These are phyloP conservation scores for Bombus breviceps DNA, from an alignment of 1,140 invertebrate genomes.

Conservation along the genomic window DNA sequence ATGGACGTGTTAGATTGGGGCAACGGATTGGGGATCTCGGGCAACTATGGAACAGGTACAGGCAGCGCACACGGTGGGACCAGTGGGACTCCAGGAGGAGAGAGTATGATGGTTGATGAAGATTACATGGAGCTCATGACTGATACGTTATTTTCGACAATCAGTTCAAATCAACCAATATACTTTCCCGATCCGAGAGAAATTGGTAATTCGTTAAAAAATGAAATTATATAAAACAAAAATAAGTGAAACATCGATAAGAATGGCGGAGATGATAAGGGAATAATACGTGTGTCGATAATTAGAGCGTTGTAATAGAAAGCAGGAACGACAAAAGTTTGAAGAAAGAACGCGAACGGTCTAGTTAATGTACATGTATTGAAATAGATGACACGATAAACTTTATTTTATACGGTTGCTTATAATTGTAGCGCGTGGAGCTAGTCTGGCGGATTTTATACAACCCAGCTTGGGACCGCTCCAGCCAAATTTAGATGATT, in stretches of 20 bases:
- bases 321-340: neutral
- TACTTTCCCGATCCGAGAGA: slow-evolving; percentile 98
- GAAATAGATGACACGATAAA: neutral
- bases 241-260: neutral
- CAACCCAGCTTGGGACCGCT: slow-evolving; percentile 98
- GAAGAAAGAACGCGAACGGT: too few relatives aligned
- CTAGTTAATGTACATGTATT: neutral
- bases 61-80: slow-evolving; percentile 70
- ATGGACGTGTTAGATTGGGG: slow-evolving; percentile 91
- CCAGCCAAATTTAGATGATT: slow-evolving; percentile 98
- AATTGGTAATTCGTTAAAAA: slow-evolving; percentile 88
- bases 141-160: slow-evolving; percentile 94
- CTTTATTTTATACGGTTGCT: slow-evolving; percentile 51
- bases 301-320: neutral
- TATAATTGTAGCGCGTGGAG: slow-evolving; percentile 84
- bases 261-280: neutral
- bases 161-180: slow-evolving; percentile 94
- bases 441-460: slow-evolving; percentile 96
- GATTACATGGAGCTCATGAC: slow-evolving; percentile 95
- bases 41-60: slow-evolving; percentile 65
- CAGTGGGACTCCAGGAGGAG: slow-evolving; percentile 83
- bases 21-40: slow-evolving; percentile 70
- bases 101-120: slow-evolving; percentile 92
- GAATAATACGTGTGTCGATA: neutral
- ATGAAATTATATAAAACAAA: neutral